These are phyloP conservation scores for Centroberyx gerrardi DNA, from an alignment of 2,797 vertebrate species.

Conservation along the genomic window DNA sequence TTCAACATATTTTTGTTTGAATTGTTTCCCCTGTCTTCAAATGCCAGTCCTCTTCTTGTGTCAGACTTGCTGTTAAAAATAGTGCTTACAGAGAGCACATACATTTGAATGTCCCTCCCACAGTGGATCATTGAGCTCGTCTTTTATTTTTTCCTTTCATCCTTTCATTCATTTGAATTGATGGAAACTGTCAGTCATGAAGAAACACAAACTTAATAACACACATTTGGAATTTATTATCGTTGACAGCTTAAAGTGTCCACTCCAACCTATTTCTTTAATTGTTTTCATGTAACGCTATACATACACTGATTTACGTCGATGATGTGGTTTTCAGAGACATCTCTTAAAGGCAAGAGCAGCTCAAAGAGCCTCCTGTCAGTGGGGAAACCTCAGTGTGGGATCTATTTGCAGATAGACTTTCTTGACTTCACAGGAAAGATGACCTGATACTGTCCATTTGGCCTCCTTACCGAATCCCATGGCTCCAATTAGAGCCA, in stretches of 20 bases:
- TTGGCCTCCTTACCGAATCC: slow-evolving; percentile 48
- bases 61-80: slow-evolving; percentile 21
- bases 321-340: neutral
- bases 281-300: neutral
- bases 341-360: neutral
- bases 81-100: neutral
- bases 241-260: neutral
- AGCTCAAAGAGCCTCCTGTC: slow-evolving; percentile 9
- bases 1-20: slow-evolving; percentile 44
- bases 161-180: neutral
- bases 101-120: neutral
- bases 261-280: too few relatives aligned
- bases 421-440: slow-evolving; percentile 39
- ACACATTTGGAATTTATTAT: neutral
- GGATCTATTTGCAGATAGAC: slow-evolving; percentile 54
- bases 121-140: neutral
- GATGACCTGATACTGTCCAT: slow-evolving; percentile 64
- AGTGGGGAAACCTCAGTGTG: slow-evolving; percentile 22
- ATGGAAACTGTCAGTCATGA: neutral
- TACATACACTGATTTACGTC: slow-evolving; percentile 4
- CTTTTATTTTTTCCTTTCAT: neutral
- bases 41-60: slow-evolving; percentile 27
- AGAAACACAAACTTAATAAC: too few relatives aligned
- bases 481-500: slow-evolving; percentile 65
- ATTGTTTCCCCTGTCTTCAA: slow-evolving; percentile 24